Base-by-base conservation (phyloP, 2,888 invertebrate species). In the Meta bourneti region DNA sequence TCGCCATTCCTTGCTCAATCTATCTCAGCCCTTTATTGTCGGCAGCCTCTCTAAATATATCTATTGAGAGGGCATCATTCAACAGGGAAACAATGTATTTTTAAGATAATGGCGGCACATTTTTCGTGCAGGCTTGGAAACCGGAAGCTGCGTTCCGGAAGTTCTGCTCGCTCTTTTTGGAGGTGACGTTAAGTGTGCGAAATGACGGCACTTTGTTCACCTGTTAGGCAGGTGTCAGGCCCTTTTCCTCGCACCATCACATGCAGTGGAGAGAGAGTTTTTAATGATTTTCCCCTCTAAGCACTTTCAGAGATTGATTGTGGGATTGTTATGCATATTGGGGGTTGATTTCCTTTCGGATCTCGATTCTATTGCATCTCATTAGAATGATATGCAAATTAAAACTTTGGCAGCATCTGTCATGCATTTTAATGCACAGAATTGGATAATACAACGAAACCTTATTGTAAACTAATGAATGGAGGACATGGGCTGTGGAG, bases 131-230 rank as follows among this genome's bases (percentile, higher is more conserved):
- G 52, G 11, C 49, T 52, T 16, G 11, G 20, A 70, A n/a, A 86
- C 87, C 87, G 87, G 87, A 87, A 72, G 87, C 48, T n/a, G 8
- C 8, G 70, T 79, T 71, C 79, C 79, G 87, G 87, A 87, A 87
- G 72, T 70, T 51, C 72, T 72, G 69, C 20, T 75, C 61, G 34
- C n/a, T 77, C 48, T 85, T 77, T 48, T 83, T 72, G 70, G 61
- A 48, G 13, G 19, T 7, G 49, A 13, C n/a, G 49, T 19, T 69
- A 86, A 77, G 86, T 86, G 86, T 86, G 69, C 86, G 69, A 48
- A 77, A 74, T 85, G 85, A 20, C 75, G 70, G 72, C 52, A 48
- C 52, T 78, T 86, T 77, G 77, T 86, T 69, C 86, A 77, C 77
- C 84, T 84, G 84, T 78, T 61, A 11, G 61, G 11, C 61, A 61